Conservation (phyloP, 2,888 invertebrate genomes). For the Apeira syringaria region DNA sequence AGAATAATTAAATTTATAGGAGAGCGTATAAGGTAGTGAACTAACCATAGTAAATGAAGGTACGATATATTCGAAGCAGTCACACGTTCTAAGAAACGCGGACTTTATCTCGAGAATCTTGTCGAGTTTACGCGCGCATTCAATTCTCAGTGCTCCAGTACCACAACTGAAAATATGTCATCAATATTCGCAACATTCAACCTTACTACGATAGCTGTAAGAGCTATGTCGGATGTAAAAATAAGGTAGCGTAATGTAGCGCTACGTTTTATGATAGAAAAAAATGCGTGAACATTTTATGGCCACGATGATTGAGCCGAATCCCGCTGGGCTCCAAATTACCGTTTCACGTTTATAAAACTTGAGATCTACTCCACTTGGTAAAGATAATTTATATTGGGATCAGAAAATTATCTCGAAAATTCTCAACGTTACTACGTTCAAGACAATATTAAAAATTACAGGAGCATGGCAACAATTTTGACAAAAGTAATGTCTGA, state of each 20-base stretch:
- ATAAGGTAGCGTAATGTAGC: slow-evolving; percentile 15
- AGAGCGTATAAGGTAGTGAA: no score
- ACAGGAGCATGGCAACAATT: no score
- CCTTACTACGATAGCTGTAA: slow-evolving; percentile 20
- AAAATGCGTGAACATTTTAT: slow-evolving; percentile 40
- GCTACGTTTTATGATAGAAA: slow-evolving; percentile 34
- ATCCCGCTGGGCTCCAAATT: slow-evolving; percentile 47
- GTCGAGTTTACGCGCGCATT: slow-evolving; percentile 45
- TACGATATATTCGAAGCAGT: slow-evolving; percentile 1
- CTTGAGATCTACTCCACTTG: slow-evolving; percentile 22
- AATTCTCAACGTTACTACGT: slow-evolving; percentile 4
- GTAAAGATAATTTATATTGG: slow-evolving; percentile 26
- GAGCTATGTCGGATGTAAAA: slow-evolving; percentile 10
- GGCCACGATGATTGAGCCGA: slow-evolving; percentile 48
- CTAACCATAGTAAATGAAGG: slow-evolving; percentile 2
- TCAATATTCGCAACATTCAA: slow-evolving; percentile 10
- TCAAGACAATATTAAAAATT: slow-evolving; percentile 1
- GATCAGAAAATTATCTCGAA: slow-evolving; percentile 13
- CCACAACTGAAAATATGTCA: slow-evolving; percentile 9
- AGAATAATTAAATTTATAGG: no score
- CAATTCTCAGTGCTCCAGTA: slow-evolving; percentile 34
- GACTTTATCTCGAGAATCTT: slow-evolving; percentile 39
- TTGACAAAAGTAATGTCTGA: no score
- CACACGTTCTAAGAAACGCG: slow-evolving; percentile 21
- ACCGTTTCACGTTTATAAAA: slow-evolving; percentile 33